Evolutionary conservation across 2,113 vertebrate species (phyloP).

Genomic region (Tragelaphus buxtoni): DNA sequence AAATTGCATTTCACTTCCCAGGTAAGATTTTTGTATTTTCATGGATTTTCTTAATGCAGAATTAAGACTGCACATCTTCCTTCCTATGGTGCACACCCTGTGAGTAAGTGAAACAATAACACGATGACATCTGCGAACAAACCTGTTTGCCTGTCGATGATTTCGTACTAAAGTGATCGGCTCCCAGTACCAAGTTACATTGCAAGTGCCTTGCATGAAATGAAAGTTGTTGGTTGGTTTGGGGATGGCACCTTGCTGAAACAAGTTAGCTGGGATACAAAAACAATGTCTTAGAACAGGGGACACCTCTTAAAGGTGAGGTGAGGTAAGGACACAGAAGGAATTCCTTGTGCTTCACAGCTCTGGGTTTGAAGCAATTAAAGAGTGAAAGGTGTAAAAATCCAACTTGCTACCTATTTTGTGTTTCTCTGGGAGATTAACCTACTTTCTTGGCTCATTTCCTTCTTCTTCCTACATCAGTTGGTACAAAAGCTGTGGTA

Average conservation of each 20-base stretch:
- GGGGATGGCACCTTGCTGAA: neutral
- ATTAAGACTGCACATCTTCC: neutral
- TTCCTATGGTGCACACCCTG: neutral
- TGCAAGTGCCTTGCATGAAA: neutral
- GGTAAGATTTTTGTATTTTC: neutral
- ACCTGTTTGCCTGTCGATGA: neutral
- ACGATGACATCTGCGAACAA: neutral
- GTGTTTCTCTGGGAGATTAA: slow-evolving; percentile 42
- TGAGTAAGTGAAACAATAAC: neutral
- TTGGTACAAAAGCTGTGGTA: neutral
- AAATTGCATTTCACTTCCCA: neutral
- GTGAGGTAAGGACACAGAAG: slow-evolving; percentile 14
- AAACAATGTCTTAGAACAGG: neutral
- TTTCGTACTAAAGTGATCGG: neutral
- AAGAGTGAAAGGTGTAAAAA: slow-evolving; percentile 39
- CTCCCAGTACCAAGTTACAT: neutral
- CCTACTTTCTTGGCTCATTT: slow-evolving; percentile 55
- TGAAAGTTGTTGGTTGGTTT: neutral
- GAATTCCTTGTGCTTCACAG: neutral
- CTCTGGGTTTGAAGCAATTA: neutral
- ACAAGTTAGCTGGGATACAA: neutral
- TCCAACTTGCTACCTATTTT: slow-evolving; percentile 20
- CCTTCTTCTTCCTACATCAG: slow-evolving; percentile 4
- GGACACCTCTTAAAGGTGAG: neutral
- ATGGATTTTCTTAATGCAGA: neutral